Percentiles rank a stretch among this genome's conserved stretches.
Conservation (phyloP, 1,140 invertebrate genomes). For the Leptinotarsa undecemlineata region DNA sequence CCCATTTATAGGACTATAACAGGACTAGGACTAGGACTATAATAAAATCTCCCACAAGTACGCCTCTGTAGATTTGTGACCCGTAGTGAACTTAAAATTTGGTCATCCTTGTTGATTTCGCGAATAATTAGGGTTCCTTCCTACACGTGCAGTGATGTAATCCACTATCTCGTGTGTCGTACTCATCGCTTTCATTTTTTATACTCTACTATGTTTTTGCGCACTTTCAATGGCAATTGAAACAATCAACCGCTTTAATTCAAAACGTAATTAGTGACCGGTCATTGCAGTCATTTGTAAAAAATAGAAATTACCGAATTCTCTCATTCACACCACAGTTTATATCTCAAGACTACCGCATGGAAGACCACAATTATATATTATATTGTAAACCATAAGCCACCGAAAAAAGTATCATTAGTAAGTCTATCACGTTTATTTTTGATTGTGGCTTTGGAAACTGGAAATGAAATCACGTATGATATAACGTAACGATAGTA, state of each 20-base stretch:
- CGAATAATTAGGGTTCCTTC: constrained; percentile 5
- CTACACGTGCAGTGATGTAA: constrained; percentile 4
- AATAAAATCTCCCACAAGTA: background rate
- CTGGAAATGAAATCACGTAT: too few species aligned
- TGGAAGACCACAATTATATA: background rate
- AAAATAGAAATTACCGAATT: constrained; percentile 7
- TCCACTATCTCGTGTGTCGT: background rate
- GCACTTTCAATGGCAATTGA: background rate
- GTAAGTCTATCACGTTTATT: too few species aligned
- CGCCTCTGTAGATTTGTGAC: background rate
- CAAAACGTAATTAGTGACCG: background rate
- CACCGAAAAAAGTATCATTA: too few species aligned
- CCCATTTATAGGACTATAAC: too few species aligned
- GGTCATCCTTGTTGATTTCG: constrained; percentile 9
- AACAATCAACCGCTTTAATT: background rate
- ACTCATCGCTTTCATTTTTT: background rate
- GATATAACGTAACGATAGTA: too few species aligned
- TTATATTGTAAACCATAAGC: too few species aligned
- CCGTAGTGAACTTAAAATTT: constrained; percentile 9
- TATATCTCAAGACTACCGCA: too few species aligned
- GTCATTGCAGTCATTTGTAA: background rate
- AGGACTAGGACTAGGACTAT: too few species aligned
- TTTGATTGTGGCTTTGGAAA: too few species aligned
- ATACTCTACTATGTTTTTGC: background rate
- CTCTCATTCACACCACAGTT: background rate